These are phyloP conservation scores for Atractosteus spatula DNA, from an alignment of 2,113 vertebrate species.

Conservation along the genomic window DNA sequence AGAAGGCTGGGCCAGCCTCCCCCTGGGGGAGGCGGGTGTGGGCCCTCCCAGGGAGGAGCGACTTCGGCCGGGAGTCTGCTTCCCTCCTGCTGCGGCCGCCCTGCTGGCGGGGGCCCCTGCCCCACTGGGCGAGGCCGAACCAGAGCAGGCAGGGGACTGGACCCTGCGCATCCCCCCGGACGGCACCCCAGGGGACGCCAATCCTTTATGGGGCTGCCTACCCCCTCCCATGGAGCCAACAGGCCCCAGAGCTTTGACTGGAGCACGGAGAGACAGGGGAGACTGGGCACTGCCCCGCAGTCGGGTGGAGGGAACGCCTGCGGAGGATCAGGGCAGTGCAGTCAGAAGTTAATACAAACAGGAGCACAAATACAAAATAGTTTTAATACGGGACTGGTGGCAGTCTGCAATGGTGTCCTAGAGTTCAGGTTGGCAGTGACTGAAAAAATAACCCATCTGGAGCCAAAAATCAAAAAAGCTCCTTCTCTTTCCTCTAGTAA, in stretches of 20 bases:
- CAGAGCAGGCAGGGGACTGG: constrained; percentile 44
- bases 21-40: constrained; percentile 51
- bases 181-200: constrained; percentile 35
- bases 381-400: too few species aligned
- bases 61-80: constrained; percentile 48
- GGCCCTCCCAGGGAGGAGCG: constrained; percentile 31
- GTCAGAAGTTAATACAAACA: too few species aligned
- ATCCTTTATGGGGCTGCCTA: constrained; percentile 67
- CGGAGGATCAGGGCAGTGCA: background rate
- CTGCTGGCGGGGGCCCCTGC: constrained; percentile 46
- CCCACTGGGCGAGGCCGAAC: constrained; percentile 45
- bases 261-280: constrained; percentile 63
- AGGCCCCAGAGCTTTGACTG: constrained; percentile 68
- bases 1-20: constrained; percentile 63
- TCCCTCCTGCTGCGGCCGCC: constrained; percentile 40
- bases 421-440: too few species aligned
- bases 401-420: too few species aligned
- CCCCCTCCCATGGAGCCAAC: constrained; percentile 55
- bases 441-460: too few species aligned
- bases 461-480: too few species aligned
- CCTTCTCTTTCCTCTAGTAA: too few species aligned
- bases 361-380: too few species aligned
- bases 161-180: constrained; percentile 52
- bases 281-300: constrained; percentile 69
- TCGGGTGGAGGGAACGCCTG: constrained; percentile 72